Percentiles rank a stretch among this genome's conserved stretches.
Conservation (phyloP, 2,888 invertebrate genomes). For the Ophion ventricosus region DNA sequence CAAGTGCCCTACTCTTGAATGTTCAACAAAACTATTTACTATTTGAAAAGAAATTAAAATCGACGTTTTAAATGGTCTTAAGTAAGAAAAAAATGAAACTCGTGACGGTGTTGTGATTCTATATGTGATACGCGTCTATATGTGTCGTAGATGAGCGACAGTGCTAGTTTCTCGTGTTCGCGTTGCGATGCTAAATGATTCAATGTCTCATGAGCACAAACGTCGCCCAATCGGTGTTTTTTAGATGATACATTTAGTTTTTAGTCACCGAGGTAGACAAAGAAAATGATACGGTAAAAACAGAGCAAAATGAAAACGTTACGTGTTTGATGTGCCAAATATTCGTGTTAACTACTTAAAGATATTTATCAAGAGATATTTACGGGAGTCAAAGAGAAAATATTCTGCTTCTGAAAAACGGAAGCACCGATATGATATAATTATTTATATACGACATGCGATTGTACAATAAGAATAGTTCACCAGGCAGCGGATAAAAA, state of each 20-base stretch:
- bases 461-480: slow-evolving; percentile 63
- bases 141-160: slow-evolving; percentile 61
- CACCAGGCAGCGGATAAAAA: slow-evolving; percentile 33
- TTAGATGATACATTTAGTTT: slow-evolving; percentile 45
- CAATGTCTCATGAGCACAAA: slow-evolving; percentile 41
- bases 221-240: slow-evolving; percentile 51
- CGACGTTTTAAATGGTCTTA: slow-evolving; percentile 75
- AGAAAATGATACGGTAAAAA: slow-evolving; percentile 21
- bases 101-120: slow-evolving; percentile 81
- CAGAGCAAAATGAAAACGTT: slow-evolving; percentile 62
- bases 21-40: slow-evolving; percentile 76
- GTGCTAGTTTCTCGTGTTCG: slow-evolving; percentile 37
- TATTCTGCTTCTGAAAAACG: slow-evolving; percentile 56
- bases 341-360: slow-evolving; percentile 81
- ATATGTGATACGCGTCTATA: slow-evolving; percentile 80
- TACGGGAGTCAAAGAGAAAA: slow-evolving; percentile 50
- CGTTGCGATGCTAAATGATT: slow-evolving; percentile 40
- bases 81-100: slow-evolving; percentile 73
- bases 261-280: slow-evolving; percentile 26
- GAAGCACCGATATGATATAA: slow-evolving; percentile 60
- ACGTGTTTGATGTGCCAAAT: slow-evolving; percentile 82
- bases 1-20: slow-evolving; percentile 81
- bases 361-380: slow-evolving; percentile 75
- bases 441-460: slow-evolving; percentile 66
- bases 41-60: slow-evolving; percentile 65